Base-by-base conservation (phyloP, 2,113 vertebrate genomes). In the Ctenomys sociabilis region DNA sequence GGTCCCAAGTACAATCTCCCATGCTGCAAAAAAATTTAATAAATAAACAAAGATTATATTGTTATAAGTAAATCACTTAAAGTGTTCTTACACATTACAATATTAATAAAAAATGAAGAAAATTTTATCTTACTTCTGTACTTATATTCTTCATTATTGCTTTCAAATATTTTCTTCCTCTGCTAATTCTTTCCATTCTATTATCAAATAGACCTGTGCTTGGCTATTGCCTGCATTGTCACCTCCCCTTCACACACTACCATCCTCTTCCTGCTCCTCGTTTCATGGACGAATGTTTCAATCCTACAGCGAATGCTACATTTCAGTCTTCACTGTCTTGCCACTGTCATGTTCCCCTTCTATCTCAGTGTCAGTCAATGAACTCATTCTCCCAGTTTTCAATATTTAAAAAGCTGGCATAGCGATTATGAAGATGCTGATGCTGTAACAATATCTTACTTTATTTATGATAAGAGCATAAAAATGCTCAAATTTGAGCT, bases 101-200 rank as follows among this genome's bases (percentile, higher is more conserved):
- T 30, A 45, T 11, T 17, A 59, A 45, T n/a, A 70, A 87, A 89
- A 54, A 16, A 59, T 43, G 40, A 28, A 57, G 14, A 90, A 22
- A 77, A 54, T n/a, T 64, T 64, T 81, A 81, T 68, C 87, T 92
- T 40, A 57, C 59, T 43, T 90, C 45, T 90, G 37, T 11, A 77
- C 22, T 78, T 85, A n/a, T 0, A 9, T 17, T 64, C 30, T 10
- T 92, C 40, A 16, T 81, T 73, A 9, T 61, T 80, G 68, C 7
- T 17, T 59, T 72, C 80, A 35, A n/a, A n/a, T 8, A 1, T 68
- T 78, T 64, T 28, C 37, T 19, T 80, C 61, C 43, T 28, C 45
- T 37, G n/a, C 40, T 7, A n/a, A 35, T 24, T 88, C 37, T 73
- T 64, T 84, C n/a, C 22, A 57, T 19, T 32, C 72, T 92, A 21